Percentiles rank a stretch among this genome's conserved stretches.
Conservation (phyloP, 1,140 invertebrate genomes). For the Micrasema minimum region DNA sequence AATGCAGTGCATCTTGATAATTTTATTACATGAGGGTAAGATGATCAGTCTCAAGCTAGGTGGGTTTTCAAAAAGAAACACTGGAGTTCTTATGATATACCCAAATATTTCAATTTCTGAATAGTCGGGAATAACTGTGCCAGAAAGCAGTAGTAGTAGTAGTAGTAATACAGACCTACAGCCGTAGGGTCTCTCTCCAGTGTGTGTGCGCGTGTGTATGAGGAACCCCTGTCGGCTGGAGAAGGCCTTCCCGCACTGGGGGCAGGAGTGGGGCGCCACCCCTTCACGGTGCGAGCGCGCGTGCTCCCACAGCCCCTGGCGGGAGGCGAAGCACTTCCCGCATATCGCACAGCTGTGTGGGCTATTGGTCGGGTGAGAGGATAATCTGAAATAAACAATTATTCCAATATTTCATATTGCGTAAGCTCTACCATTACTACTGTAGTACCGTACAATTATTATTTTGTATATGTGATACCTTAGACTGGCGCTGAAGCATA, state of each 20-base stretch:
- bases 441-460: no score
- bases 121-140: no score
- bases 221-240: conserved; percentile 73
- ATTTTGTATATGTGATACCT: no score
- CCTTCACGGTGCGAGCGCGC: conserved; percentile 62
- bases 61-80: no score
- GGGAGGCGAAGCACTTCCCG: conserved; percentile 64
- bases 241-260: conserved; percentile 66
- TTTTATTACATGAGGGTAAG: no score
- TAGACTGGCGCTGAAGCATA: no score
- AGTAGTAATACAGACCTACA: conserved; percentile 58
- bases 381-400: conserved; percentile 53
- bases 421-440: no score
- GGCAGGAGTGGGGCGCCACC: conserved; percentile 69
- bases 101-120: no score
- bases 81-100: no score
- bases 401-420: not conserved
- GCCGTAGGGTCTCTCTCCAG: conserved; percentile 39
- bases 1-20: no score
- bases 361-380: conserved; percentile 62
- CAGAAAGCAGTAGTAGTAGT: no score
- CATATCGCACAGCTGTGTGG: conserved; percentile 64
- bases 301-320: conserved; percentile 67
- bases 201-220: conserved; percentile 38
- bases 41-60: no score